Base-by-base conservation (phyloP, 1,140 invertebrate species). In the Trachymyrmex septentrionalis region DNA sequence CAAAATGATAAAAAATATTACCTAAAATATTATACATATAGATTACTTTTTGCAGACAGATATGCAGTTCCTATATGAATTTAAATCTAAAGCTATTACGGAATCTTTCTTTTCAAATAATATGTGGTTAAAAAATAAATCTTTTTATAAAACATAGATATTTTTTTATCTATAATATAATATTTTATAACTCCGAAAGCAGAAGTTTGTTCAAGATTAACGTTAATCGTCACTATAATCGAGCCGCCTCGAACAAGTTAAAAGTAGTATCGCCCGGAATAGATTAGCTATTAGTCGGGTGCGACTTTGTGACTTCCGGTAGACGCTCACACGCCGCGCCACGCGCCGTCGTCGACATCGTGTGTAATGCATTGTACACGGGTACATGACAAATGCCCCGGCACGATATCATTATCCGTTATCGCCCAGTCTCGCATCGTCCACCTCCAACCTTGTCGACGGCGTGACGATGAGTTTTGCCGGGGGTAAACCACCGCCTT, bases 371-470 rank as follows among this genome's bases (percentile, higher is more conserved):
- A 67, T 61, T 34, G 57, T 84, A 87, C 44, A 63, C 48, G 57
- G 14, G 7, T 57, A 30, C 48, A 80, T 87, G 88, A 90, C 88
- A 76, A 90, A 89, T 89, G 88, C 16, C 64, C 59, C 61, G 1
- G 78, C 14, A 44, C 61, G 85, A 78, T 82, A 84, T 75, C 85
- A 84, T 87, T 90, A 87, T 87, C 85, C 88, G 75, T 87, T 90
- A 87, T 87, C 85, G 85, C 16, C 21, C 72, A 63, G 71, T 55
- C 55, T 59, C 19, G 78, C 66, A 16, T 10, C 53, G 34, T 82
- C 38, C 67, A 44, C 34, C 67, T 73, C 10, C 48, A 53, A 63
- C 21, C 14, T 48, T 14, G 50, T n/a, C 66, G 53, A 10, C 59
- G 34, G 64, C 34, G 64, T 10, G 87, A 64, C 50, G 75, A 53